Percentiles rank a stretch among this genome's conserved stretches.
phyloP scores from a whole-genome alignment of 2,797 vertebrate species.

The Protonibea diacanthus region DNA sequence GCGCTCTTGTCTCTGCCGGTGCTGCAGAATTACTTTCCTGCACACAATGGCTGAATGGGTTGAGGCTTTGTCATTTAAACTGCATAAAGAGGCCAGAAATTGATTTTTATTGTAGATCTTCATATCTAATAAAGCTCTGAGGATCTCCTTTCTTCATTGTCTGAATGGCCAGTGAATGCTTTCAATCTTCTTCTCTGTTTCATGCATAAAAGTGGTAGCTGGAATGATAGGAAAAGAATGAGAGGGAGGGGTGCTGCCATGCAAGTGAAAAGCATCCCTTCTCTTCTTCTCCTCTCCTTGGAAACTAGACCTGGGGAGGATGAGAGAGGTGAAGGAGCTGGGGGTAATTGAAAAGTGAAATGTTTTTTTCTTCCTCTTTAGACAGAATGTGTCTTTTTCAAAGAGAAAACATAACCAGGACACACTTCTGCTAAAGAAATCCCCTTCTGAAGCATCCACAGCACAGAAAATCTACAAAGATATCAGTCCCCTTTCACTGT shows the following conservation, averaged over 20 bases:
- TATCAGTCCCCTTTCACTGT: conserved; percentile 61
- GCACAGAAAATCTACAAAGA: conserved; percentile 61
- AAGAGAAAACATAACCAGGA: conserved; percentile 78
- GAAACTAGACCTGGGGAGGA: conserved; percentile 91
- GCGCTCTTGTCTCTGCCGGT: conserved; percentile 93
- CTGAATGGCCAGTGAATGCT: conserved; percentile 99
- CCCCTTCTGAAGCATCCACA: conserved; percentile 50
- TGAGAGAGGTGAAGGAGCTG: conserved; percentile 82
- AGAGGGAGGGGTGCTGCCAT: conserved; percentile 73
- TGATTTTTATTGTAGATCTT: conserved; percentile 99
- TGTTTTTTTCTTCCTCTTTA: conserved; percentile 78
- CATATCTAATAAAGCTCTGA: conserved; percentile 99
- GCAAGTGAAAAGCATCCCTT: conserved; percentile 80
- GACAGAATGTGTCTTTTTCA: conserved; percentile 82
- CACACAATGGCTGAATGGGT: conserved; percentile 99
- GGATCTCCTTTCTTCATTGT: conserved; percentile 99
- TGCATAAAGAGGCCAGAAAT: conserved; percentile 99
- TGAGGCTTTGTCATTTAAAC: conserved; percentile 99
- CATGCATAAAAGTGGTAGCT: conserved; percentile 96
- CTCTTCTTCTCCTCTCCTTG: conserved; percentile 76
- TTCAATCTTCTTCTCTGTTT: conserved; percentile 99
- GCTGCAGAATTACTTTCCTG: conserved; percentile 98
- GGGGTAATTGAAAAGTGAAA: conserved; percentile 88
- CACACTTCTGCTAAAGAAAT: conserved; percentile 67
- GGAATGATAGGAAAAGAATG: conserved; percentile 83